phyloP scores from a whole-genome alignment of 2,113 vertebrate genomes.

The Machaerirhynchus nigripectus region DNA sequence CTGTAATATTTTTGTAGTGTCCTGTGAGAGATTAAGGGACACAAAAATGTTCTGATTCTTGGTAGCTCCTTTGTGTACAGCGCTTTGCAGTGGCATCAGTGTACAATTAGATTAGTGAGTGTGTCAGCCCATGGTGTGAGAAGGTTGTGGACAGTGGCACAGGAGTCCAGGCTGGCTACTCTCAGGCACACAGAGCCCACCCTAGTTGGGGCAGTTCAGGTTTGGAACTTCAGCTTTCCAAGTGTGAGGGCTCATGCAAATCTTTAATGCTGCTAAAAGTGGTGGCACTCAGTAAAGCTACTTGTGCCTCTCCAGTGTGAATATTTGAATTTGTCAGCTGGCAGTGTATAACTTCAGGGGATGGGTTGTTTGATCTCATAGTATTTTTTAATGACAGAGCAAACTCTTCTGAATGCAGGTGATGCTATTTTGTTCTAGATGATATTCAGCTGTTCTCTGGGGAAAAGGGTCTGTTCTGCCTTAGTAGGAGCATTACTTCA shows the following conservation, averaged over 20 bases:
- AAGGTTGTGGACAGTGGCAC: not conserved
- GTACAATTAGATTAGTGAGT: not conserved
- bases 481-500: not conserved
- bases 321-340: not conserved
- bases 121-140: not conserved
- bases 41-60: not conserved
- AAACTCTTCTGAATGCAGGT: not conserved
- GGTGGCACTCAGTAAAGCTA: not conserved
- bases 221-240: not conserved
- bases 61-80: not conserved
- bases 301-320: not conserved
- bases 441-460: not conserved
- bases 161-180: not conserved
- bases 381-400: not conserved
- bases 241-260: not conserved
- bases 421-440: not conserved
- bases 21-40: not conserved
- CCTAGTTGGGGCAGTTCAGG: not conserved
- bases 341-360: not conserved
- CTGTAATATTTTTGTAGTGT: not conserved
- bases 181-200: not conserved
- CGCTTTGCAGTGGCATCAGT: accelerated
- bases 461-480: not conserved
- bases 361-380: not conserved
- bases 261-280: not conserved